These are phyloP conservation scores for Ornithoptera priamus DNA, from an alignment of 2,888 invertebrate species.

Conservation along the genomic window DNA sequence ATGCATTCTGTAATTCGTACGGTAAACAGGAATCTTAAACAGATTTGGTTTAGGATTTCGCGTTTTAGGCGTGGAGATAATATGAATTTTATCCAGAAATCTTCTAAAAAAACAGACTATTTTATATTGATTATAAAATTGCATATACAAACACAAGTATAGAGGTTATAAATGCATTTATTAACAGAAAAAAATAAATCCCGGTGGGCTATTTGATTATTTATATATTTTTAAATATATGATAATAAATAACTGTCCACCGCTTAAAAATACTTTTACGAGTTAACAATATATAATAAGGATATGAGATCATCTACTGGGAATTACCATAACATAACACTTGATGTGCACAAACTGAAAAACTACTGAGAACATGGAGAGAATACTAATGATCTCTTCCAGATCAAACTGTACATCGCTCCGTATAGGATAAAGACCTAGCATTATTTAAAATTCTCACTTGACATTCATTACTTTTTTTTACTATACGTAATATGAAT, in stretches of 20 bases:
- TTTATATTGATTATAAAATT: no score
- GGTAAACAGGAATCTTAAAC: no score
- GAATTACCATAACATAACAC: constrained; percentile 21
- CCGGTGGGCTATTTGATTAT: background rate
- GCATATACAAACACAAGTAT: no score
- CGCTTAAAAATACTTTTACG: background rate
- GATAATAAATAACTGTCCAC: background rate
- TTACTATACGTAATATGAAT: background rate
- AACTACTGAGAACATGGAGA: constrained; percentile 12
- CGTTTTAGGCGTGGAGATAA: no score
- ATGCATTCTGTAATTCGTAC: no score
- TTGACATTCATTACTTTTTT: background rate
- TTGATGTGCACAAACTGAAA: constrained; percentile 7
- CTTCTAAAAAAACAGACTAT: no score
- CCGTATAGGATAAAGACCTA: background rate
- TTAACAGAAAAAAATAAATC: no score
- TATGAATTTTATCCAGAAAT: no score
- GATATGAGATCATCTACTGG: constrained; percentile 24
- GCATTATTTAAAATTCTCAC: background rate
- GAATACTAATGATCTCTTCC: constrained; percentile 16
- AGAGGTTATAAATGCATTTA: no score
- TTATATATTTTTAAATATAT: background rate
- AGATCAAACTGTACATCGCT: background rate
- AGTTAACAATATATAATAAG: background rate
- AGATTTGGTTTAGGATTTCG: no score